These are phyloP conservation scores for Spermophilus dauricus DNA, from an alignment of 2,113 vertebrate species.

Conservation along the genomic window DNA sequence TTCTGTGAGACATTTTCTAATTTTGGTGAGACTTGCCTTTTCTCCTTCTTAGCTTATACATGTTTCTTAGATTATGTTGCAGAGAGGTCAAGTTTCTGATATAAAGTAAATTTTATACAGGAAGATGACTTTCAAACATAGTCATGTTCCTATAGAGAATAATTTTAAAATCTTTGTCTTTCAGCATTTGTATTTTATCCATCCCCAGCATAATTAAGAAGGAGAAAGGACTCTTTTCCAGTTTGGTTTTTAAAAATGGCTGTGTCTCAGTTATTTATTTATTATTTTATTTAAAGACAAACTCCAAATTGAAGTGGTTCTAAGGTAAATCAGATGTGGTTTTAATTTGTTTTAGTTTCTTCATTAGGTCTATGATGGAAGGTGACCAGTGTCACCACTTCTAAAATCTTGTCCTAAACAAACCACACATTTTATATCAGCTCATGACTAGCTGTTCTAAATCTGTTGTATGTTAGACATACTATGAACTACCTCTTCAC, in stretches of 20 bases:
- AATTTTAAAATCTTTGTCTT: slow-evolving; percentile 63
- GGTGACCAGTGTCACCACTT: slow-evolving; percentile 72
- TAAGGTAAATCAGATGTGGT: slow-evolving; percentile 77
- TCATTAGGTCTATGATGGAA: slow-evolving; percentile 69
- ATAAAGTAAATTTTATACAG: slow-evolving; percentile 39
- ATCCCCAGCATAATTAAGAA: slow-evolving; percentile 68
- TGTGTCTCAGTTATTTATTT: slow-evolving; percentile 78
- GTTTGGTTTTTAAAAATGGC: slow-evolving; percentile 63
- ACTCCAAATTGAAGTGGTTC: slow-evolving; percentile 74
- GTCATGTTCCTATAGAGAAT: slow-evolving; percentile 36
- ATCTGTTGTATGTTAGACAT: slow-evolving; percentile 84
- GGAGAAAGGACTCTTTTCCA: slow-evolving; percentile 44
- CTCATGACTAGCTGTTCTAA: slow-evolving; percentile 82
- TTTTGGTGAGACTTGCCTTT: slow-evolving; percentile 72
- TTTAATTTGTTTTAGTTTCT: slow-evolving; percentile 74
- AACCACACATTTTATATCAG: slow-evolving; percentile 82
- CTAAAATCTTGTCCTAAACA: slow-evolving; percentile 76
- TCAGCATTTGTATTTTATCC: slow-evolving; percentile 66
- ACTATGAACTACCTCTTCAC: slow-evolving; percentile 90
- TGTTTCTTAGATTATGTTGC: slow-evolving; percentile 70
- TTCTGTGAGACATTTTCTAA: slow-evolving; percentile 78
- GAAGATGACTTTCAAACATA: slow-evolving; percentile 65
- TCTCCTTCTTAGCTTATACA: slow-evolving; percentile 59
- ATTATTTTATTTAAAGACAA: slow-evolving; percentile 81
- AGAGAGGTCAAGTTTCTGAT: slow-evolving; percentile 70